Conservation (phyloP, 2,888 invertebrate species). For the Lasioglossum leucozonium region DNA sequence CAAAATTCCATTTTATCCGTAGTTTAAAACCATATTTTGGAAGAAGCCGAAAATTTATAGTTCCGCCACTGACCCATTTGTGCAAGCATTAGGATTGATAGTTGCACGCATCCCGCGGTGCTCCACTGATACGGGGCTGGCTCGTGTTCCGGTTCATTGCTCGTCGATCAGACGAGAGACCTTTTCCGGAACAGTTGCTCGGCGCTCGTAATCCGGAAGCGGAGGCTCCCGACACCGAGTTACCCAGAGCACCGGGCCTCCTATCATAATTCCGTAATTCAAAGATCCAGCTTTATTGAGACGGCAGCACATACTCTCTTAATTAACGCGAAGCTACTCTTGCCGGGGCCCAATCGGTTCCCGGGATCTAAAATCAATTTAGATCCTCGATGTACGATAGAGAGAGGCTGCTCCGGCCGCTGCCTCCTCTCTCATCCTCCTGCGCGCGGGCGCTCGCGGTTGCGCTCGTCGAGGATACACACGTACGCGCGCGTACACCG, state of each 20-base stretch:
- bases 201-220: conserved; percentile 55
- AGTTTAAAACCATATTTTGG: too few relatives aligned
- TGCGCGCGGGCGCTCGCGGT: too few relatives aligned
- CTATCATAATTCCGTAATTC: conserved; percentile 69
- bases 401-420: conserved; percentile 32
- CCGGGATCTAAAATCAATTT: conserved; percentile 80
- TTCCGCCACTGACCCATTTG: too few relatives aligned
- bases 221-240: conserved; percentile 39
- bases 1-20: too few relatives aligned
- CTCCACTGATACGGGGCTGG: too few relatives aligned
- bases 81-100: background rate
- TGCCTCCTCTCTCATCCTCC: conserved; percentile 31
- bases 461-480: conserved; percentile 37
- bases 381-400: conserved; percentile 76
- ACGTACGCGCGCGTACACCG: background rate
- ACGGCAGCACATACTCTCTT: conserved; percentile 76
- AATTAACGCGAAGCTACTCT: conserved; percentile 78
- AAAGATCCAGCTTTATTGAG: conserved; percentile 76
- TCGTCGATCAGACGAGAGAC: too few relatives aligned
- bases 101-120: too few relatives aligned
- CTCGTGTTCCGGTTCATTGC: too few relatives aligned
- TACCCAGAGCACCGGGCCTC: conserved; percentile 35
- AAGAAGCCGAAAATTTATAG: too few relatives aligned
- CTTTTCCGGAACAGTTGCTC: background rate
- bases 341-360: conserved; percentile 74